A percentile compares a stretch with the other conserved stretches of the same genome.
Conservation (phyloP, 2,797 vertebrate species). For the Malurus leucopterus region DNA sequence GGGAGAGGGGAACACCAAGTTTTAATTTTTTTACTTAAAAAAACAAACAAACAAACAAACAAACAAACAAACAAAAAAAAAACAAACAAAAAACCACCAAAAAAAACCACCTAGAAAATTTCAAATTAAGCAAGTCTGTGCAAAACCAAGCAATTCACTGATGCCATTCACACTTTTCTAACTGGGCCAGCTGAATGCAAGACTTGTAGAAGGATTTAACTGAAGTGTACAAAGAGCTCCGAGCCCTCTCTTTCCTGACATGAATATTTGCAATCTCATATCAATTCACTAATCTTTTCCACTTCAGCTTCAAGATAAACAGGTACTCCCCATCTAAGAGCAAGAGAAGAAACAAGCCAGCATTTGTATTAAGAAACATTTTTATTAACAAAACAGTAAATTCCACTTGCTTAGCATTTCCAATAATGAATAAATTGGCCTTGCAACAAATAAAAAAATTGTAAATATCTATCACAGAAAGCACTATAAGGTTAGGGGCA, state of each 20-base stretch:
- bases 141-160: not conserved
- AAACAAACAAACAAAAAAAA: too few species aligned
- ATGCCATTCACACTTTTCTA: not conserved
- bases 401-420: slow-evolving; percentile 87
- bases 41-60: too few species aligned
- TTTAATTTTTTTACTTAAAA: not conserved
- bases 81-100: not conserved
- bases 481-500: slow-evolving; percentile 78
- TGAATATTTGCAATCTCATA: not conserved
- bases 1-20: not conserved
- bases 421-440: slow-evolving; percentile 85
- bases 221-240: not conserved
- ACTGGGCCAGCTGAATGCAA: not conserved
- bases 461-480: slow-evolving; percentile 83
- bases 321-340: not conserved
- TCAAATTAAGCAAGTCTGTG: not conserved
- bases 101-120: not conserved
- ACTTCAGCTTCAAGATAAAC: not conserved
- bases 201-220: not conserved
- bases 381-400: slow-evolving; percentile 88
- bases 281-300: not conserved
- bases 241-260: not conserved
- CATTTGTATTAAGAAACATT: slow-evolving; percentile 84
- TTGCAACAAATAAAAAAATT: slow-evolving; percentile 82
- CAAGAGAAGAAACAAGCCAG: slow-evolving; percentile 55